These are phyloP conservation scores for Blastomussa wellsi DNA, from an alignment of 92 coral and sea anemone genomes.

Conservation along the genomic window DNA sequence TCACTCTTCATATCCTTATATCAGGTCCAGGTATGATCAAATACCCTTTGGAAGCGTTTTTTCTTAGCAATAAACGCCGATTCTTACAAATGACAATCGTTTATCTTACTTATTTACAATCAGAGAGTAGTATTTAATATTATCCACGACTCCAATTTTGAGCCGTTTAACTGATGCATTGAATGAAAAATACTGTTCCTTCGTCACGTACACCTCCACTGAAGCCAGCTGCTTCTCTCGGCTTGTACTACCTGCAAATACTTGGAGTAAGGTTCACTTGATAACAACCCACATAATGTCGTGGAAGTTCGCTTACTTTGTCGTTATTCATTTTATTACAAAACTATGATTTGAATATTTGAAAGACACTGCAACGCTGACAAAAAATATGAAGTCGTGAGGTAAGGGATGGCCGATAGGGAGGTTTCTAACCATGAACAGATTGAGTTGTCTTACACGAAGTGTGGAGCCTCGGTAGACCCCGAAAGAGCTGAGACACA, in stretches of 20 bases:
- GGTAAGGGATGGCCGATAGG: too few species aligned
- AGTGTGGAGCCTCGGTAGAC: too few species aligned
- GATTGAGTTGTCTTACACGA: too few species aligned
- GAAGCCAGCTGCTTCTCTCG: neutral
- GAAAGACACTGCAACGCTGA: neutral
- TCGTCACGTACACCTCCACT: neutral
- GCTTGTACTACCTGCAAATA: neutral
- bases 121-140: neutral
- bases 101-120: constrained; percentile 11
- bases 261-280: neutral
- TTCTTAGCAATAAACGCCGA: neutral
- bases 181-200: neutral
- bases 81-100: neutral
- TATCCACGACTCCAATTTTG: neutral
- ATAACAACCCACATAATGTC: neutral
- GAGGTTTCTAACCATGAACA: too few species aligned
- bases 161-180: neutral
- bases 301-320: neutral
- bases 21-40: neutral
- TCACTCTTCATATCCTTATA: neutral
- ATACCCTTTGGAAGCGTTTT: neutral
- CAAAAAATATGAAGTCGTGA: too few species aligned
- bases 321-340: neutral
- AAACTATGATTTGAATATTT: neutral
- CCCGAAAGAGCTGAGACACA: too few species aligned